Evolutionary conservation across 2,888 invertebrate genomes (phyloP), one percentile per base, ranked within the genome.

Genomic region (Drosophila mercatorum): DNA sequence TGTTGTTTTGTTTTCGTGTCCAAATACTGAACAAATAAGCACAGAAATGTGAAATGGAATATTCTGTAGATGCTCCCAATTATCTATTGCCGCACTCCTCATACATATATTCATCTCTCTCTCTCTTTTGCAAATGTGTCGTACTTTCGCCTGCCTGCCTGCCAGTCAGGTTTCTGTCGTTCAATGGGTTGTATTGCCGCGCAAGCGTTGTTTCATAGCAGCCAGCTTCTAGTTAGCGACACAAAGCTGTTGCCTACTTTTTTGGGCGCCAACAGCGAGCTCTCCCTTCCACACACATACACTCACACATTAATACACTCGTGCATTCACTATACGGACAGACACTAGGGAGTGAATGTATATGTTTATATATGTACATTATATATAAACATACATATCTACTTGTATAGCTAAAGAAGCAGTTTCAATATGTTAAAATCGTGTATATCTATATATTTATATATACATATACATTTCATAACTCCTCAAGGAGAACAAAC

Each of bases 271-370:
- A 34, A 28, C 28, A 11, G 26, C 26, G 7, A 46, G 14, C 49
- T n/a, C 34, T n/a, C 41, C 12, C 49, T 3, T n/a, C 2, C 41
- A 2, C 41, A n/a, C 41, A 7, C 28, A 17, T 41, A 60, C 31
- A 44, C 34, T 61, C 38, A 71, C 6, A 46, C 41, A 52, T 10
- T 14, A 40, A 17, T 5, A 43, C 31, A 40, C 22, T 47, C 36
- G 46, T 47, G 46, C 52, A 55, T 68, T 51, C 53, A 47, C 55
- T 46, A 43, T 41, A 55, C 61, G 77, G 69, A 77, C 75, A 68
- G 76, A 58, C 7, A 5, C 53, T 72, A 63, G 59, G 44, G 14
- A 47, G 17, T 52, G 36, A 62, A 69, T 58, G 56, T 49, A 59
- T 22, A 69, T 55, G 62, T 53, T 51, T 55, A 57, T 51, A 46